Evolutionary conservation across 2,797 vertebrate genomes (phyloP), one percentile per base, ranked within the genome.

Genomic region (Echiichthys vipera): DNA sequence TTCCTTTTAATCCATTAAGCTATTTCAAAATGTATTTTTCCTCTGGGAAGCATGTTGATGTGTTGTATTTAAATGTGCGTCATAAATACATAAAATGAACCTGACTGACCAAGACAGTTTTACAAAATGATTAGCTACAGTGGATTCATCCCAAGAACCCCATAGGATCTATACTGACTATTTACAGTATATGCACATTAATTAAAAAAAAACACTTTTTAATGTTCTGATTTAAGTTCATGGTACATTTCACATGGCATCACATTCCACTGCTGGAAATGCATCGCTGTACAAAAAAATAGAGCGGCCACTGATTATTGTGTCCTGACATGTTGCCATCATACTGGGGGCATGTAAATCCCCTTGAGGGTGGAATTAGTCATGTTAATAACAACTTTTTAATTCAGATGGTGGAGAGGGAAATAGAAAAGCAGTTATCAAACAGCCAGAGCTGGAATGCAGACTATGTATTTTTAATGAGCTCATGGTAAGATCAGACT

Each of bases 401-500:
- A 91, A 90, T 89, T 91, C 77, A 77, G 69, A 89, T 64, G 47
- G 12, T 36, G 62, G 75, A 65, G 57, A 58, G 62, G 59, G 69
- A 79, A 56, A 86, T 73, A 83, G 56, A 78, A 74, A 69, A 70
- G 76, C 71, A 71, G 88, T 89, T 90, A 85, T 85, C 81, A 77
- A 72, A 64, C 77, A 88, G 80, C 79, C 85, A 72, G 71, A 83
- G 88, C 82, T 67, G 81, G 50, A 75, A 76, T 81, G 68, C 74
- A 77, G 66, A 81, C 88, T 89, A 91, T 94, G 84, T 69, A 91
- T 89, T 88, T 93, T 93, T 94, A 90, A 94, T 92, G 79, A 91
- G 76, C 73, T 68, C 70, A 71, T 88, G 76, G 88, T 87, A 84
- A 74, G 85, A 90, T 92, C 88, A 92, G 83, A 84, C 79, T 81